Evolutionary conservation across 2,113 vertebrate genomes (phyloP), one percentile per base, ranked within the genome.

Genomic region (Gavia stellata): DNA sequence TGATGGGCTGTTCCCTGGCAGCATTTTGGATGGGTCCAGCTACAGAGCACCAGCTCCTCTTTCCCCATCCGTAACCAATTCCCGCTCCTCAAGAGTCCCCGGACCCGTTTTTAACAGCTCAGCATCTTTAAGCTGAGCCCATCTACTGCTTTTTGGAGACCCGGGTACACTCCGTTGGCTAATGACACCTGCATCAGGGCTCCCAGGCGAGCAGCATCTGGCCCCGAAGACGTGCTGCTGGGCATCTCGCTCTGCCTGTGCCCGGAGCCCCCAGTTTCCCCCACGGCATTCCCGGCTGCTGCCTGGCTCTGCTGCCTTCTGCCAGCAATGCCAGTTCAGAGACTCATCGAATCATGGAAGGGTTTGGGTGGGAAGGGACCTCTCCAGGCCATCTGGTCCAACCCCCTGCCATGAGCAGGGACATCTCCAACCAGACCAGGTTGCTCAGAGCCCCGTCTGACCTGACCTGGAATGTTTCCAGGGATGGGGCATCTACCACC

Each of bases 311-410:
- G 5, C 50, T 75, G 70, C 45, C 65, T 61, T 38, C 34, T 34
- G 56, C 56, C 55, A 21, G 14, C 36, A 7, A 2, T 17, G 26
- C 33, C 40, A 40, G 50, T 28, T 49, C 29, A 9, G 6, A 8
- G 50, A 24, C 17, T 17, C 47, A 56, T 6, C 2, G 10, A 59
- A 17, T 8, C 70, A 28, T 2, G 4, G 50, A 4, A 6, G 0
- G 38, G 58, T 36, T 44, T 84, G 47, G 33, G 33, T 20, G 1
- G 42, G n/a, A 24, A 72, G 56, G 38, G 34, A 17, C 13, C 12
- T 5, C 10, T 3, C 1, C 12, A 44, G 6, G 0, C 4, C 38
- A 6, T 3, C 45, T 2, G 25, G 28, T 29, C 26, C 34, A 25
- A 4, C 9, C 49, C 24, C 63, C 49, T 31, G 61, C 63, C 26